These are phyloP conservation scores for Vidua macroura DNA, from an alignment of 2,113 vertebrate genomes.

Conservation along the genomic window DNA sequence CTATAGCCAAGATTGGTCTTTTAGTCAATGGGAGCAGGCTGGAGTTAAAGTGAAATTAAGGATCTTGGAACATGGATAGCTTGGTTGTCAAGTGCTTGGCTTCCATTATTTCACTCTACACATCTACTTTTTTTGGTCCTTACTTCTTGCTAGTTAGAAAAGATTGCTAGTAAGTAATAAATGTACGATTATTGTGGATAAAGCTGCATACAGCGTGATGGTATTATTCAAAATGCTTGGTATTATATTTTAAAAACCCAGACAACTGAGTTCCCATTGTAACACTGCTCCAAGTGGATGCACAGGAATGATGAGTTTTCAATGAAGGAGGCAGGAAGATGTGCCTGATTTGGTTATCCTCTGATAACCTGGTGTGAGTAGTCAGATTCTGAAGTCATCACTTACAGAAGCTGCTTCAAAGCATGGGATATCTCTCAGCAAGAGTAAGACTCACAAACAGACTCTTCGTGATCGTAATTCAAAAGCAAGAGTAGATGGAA, in stretches of 20 bases:
- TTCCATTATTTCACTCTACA: rapidly evolving
- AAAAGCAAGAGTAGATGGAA: background rate
- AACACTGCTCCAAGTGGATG: background rate
- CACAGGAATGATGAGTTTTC: background rate
- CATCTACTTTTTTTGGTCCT: background rate
- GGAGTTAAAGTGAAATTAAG: background rate
- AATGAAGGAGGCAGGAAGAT: background rate
- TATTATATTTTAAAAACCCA: background rate
- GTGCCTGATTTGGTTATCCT: background rate
- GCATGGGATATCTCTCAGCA: background rate
- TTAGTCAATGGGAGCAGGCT: background rate
- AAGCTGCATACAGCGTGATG: background rate
- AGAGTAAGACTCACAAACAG: background rate
- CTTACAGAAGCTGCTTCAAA: background rate
- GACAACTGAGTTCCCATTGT: background rate
- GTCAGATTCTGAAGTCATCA: background rate
- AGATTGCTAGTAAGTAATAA: background rate
- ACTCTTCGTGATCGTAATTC: background rate
- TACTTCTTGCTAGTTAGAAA: background rate
- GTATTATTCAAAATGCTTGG: background rate
- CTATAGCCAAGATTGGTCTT: background rate
- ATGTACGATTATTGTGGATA: background rate
- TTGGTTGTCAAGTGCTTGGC: background rate
- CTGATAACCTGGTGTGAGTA: background rate
- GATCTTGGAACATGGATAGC: background rate